Evolutionary conservation across 1,140 invertebrate genomes (phyloP), one percentile per base, ranked within the genome.

Genomic region (Mesaphorura yosii): DNA sequence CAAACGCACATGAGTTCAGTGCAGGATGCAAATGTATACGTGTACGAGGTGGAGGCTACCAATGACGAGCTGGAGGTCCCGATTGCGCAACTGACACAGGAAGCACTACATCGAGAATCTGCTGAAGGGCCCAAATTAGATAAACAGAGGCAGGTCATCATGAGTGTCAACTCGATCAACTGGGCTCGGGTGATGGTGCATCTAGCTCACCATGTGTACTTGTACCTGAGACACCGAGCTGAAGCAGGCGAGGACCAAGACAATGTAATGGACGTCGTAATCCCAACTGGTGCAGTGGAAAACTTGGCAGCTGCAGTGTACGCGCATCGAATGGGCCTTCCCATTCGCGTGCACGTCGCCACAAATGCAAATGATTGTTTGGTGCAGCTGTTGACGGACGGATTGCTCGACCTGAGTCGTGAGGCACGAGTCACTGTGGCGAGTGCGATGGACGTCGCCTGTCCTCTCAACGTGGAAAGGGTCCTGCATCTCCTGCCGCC

Each of bases 181-280:
- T 75, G 73, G 71, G 67, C 68, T 2, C 58, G 74, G 26, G 69
- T 76, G 28, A 64, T 75, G 65, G 63, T 72, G 10, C 74, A 76
- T 57, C 49, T 57, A 14, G 70, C 69, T 20, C 72, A 74, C 53
- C 73, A 66, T 51, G 67, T 74, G 53, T 74, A 69, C 61, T 64
- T 67, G 10, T 74, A 72, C 58, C 63, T 74, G 34, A 64, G 68
- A 59, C 52, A 61, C 22, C 64, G 70, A 53, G 38, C 28, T 19
- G 51, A 46, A 27, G 59, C 48, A 10, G 20, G 41, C 0, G 59
- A 64, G 20, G 64, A 72, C 5, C 65, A 70, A 53, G 27, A 40
- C 23, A 28, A 56, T n/a, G n/a, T n/a, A n/a, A 31, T 48, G 17
- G 37, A 57, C 27, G 63, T 76, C 29, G 66, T 72, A 10, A 59